Evolutionary conservation across 2,888 invertebrate species (phyloP), one percentile per base, ranked within the genome.

Genomic region (Aquatica leii): DNA sequence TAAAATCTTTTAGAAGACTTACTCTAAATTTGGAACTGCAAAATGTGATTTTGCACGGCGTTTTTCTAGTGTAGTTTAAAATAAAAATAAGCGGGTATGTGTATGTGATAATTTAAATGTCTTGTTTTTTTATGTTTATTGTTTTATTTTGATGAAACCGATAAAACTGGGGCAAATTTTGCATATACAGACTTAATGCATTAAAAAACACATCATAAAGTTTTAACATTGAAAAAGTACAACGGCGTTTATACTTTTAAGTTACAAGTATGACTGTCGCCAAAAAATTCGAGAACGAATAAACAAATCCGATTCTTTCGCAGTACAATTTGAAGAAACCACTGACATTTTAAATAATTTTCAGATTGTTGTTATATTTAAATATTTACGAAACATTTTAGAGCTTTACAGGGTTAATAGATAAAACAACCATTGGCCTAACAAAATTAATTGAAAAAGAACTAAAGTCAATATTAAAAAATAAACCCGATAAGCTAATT

Each of bases 181-280:
- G n/a, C n/a, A n/a, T n/a, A n/a, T n/a, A n/a, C n/a, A n/a, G n/a
- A n/a, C n/a, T n/a, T n/a, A n/a, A n/a, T n/a, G n/a, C n/a, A n/a
- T n/a, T n/a, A n/a, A n/a, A n/a, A n/a, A n/a, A n/a, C n/a, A n/a
- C n/a, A n/a, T n/a, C n/a, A n/a, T n/a, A n/a, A n/a, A n/a, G n/a
- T n/a, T n/a, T n/a, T n/a, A n/a, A n/a, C 75, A 73, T 57, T 54
- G 77, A 41, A 55, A 71, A 18, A 70, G 41, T 9, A 31, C 69
- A 11, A 66, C 70, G 12, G 71, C 71, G 11, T 78, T 77, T 65
- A 73, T 8, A 66, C 68, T n/a, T 74, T 73, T 1, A 75, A 74
- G 74, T 71, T 35, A 74, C 68, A 71, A 46, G 73, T 77, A 4
- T n/a, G n/a, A n/a, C n/a, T 75, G 65, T 59, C 67, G 55, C n/a